Evolutionary conservation across 1,140 invertebrate species (phyloP).

Genomic region (Orchestia grillus): DNA sequence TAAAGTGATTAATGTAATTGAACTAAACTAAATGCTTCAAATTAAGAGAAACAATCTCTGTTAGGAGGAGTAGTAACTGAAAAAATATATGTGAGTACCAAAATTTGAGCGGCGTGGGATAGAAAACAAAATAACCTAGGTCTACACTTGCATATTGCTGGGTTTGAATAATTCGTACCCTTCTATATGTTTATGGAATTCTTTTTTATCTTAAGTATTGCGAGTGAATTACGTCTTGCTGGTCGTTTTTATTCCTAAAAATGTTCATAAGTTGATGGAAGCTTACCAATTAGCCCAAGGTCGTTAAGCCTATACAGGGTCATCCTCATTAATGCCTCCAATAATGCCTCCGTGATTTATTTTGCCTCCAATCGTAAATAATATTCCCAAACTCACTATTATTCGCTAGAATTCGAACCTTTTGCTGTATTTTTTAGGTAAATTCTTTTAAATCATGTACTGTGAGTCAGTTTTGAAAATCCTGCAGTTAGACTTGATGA

Average conservation of each 20-base stretch:
- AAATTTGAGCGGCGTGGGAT: too few species aligned
- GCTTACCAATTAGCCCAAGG: neutral
- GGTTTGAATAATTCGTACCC: too few species aligned
- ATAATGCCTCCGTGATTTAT: neutral
- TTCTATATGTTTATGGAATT: too few species aligned
- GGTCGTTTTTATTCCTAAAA: neutral
- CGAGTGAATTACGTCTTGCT: too few species aligned
- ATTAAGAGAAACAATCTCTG: too few species aligned
- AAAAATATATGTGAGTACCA: too few species aligned
- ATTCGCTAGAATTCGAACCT: neutral
- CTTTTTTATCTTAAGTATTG: too few species aligned
- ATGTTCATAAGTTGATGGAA: neutral
- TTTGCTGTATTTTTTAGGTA: neutral
- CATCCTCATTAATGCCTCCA: neutral
- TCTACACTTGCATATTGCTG: too few species aligned
- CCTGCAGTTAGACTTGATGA: neutral
- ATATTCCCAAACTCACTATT: neutral
- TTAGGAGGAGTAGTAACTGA: too few species aligned
- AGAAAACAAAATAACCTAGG: too few species aligned
- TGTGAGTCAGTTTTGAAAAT: neutral
- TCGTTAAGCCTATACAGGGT: neutral
- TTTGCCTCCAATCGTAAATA: neutral
- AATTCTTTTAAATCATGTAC: neutral
- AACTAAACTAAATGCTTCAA: too few species aligned
- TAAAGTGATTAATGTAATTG: too few species aligned